These are phyloP conservation scores for Onychomys torridus DNA, from an alignment of 2,797 vertebrate genomes.

Conservation along the genomic window DNA sequence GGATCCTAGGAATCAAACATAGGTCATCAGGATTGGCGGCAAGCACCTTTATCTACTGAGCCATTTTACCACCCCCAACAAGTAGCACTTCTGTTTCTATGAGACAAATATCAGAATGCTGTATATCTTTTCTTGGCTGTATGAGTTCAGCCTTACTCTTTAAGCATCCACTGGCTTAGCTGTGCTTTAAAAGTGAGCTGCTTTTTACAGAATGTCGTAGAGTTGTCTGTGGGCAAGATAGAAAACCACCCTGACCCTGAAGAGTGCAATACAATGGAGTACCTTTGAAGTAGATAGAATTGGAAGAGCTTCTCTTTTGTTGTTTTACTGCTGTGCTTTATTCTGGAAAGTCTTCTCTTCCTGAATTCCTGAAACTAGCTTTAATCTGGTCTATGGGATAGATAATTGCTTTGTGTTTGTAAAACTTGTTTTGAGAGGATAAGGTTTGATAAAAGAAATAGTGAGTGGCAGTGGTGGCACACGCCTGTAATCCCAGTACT, in stretches of 20 bases:
- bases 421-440: neutral
- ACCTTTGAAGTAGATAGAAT: neutral
- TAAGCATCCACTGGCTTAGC: neutral
- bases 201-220: neutral
- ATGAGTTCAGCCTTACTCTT: neutral
- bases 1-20: neutral
- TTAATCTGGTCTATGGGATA: slow-evolving; percentile 10
- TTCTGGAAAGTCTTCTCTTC: neutral
- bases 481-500: no score
- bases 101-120: neutral
- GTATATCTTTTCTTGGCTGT: slow-evolving; percentile 29
- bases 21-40: neutral
- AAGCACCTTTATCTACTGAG: neutral
- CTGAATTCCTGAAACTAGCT: slow-evolving; percentile 1
- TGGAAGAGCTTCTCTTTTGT: neutral
- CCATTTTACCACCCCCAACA: neutral
- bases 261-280: neutral
- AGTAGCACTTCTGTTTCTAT: neutral
- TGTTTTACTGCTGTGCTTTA: neutral
- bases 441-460: slow-evolving; percentile 24
- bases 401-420: slow-evolving; percentile 35
- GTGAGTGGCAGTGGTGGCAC: no score
- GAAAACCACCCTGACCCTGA: neutral
- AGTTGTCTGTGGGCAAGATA: neutral
- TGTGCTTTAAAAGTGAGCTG: neutral